Conservation (phyloP, 2,113 vertebrate species). For the Pseudolaguvia tuberculata region DNA sequence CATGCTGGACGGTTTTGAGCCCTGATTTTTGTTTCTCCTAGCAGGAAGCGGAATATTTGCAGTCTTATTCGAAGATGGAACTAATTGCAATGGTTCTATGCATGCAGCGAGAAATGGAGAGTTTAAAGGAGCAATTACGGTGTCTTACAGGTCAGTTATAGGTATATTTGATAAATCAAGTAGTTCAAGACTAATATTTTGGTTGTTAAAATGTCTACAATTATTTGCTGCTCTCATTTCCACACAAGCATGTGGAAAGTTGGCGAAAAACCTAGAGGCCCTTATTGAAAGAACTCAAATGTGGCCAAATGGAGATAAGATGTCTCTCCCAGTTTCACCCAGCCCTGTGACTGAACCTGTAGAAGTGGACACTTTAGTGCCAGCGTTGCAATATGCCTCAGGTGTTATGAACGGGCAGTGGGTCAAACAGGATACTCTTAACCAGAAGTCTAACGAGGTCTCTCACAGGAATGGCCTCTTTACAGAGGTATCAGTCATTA, state of each 20-base stretch:
- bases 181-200: background rate
- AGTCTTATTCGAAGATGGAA: constrained; percentile 56
- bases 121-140: constrained; percentile 58
- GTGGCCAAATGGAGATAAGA: constrained; percentile 50
- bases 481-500: constrained; percentile 37
- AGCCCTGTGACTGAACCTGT: constrained; percentile 34
- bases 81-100: constrained; percentile 59
- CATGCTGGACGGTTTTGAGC: background rate
- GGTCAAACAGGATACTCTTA: constrained; percentile 44
- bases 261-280: constrained; percentile 56
- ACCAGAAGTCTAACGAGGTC: constrained; percentile 38
- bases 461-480: constrained; percentile 43
- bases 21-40: background rate
- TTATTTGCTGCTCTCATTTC: background rate
- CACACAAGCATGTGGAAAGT: constrained; percentile 55
- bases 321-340: constrained; percentile 35
- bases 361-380: constrained; percentile 39
- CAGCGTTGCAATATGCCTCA: constrained; percentile 33
- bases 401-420: constrained; percentile 51
- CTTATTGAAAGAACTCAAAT: constrained; percentile 55
- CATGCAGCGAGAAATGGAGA: constrained; percentile 61
- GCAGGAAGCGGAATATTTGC: constrained; percentile 53
- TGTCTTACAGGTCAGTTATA: constrained; percentile 55
- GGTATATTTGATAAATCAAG: background rate
- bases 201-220: background rate